phyloP scores from a whole-genome alignment of 2,888 invertebrate genomes.

The Synanthedon vespiformis region DNA sequence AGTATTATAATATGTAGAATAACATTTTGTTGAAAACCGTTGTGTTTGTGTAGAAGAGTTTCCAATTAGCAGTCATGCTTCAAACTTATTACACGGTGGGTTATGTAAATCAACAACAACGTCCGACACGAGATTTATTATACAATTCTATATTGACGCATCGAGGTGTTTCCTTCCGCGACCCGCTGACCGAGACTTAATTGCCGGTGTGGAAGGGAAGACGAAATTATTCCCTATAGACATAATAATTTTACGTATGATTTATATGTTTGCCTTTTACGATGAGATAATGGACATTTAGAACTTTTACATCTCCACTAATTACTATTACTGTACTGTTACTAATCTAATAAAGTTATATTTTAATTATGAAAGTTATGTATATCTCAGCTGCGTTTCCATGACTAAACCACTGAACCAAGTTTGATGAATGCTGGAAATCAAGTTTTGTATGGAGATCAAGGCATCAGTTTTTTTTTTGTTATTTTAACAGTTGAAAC shows the following conservation, averaged over 20 bases:
- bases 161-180: conserved; percentile 37
- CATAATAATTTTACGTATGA: conserved; percentile 23
- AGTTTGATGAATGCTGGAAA: too few relatives aligned
- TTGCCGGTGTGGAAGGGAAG: conserved; percentile 36
- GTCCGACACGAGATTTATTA: conserved; percentile 23
- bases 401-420: too few relatives aligned
- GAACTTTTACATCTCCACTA: conserved; percentile 17
- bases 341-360: too few relatives aligned
- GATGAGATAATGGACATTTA: conserved; percentile 33
- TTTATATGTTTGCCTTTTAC: conserved; percentile 19
- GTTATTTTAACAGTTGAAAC: too few relatives aligned
- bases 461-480: too few relatives aligned
- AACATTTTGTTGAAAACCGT: conserved; percentile 11
- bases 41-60: conserved; percentile 34
- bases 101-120: neutral
- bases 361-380: too few relatives aligned
- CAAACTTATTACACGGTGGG: conserved; percentile 9
- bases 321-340: too few relatives aligned
- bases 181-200: conserved; percentile 31
- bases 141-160: conserved; percentile 38
- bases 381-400: too few relatives aligned
- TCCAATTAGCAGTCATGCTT: neutral
- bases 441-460: too few relatives aligned
- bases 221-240: conserved; percentile 38
- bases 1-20: too few relatives aligned